Evolutionary conservation across 1,140 invertebrate species (phyloP), one percentile per base, ranked within the genome.

Genomic region (Zaprionus gabonicus): DNA sequence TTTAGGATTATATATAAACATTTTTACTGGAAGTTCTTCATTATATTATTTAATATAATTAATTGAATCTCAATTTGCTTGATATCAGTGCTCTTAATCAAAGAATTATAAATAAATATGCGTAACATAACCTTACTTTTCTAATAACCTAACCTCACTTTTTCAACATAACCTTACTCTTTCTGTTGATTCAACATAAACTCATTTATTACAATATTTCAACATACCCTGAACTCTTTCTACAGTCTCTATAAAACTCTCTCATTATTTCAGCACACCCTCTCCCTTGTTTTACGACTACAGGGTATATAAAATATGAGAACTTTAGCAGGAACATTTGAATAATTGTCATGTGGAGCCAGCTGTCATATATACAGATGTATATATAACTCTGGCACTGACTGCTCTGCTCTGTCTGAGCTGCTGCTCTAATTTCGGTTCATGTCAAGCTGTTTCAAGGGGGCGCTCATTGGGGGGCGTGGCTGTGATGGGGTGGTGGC

Each of bases 341-440:
- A 76, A 72, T 76, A 67, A 76, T 76, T 76, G 70, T 66, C 69
- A 76, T 60, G 55, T 49, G 55, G 34, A 56, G 66, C 13, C 60
- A 67, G 41, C 64, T 67, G 71, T 73, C 64, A 73, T 57, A 46
- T 46, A 46, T 46, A 46, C 41, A 17, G 41, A 17, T 46, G 41
- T 46, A 46, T 46, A 17, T 46, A 71, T 46, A 64, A 20, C 34
- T 38, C 23, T 64, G 17, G 9, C 31, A 34, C 31, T 10, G 31
- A 13, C 15, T 28, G 62, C 23, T 23, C 23, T 23, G 20, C n/a
- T 51, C 20, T 56, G 57, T 55, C 31, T 63, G 59, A 44, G 58
- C 53, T 31, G 41, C 34, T 60, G 46, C 59, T 76, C 73, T 76
- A 76, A 76, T 76, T 71, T 76, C 13, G 27, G 69, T 66, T 60